Evolutionary conservation across 2,113 vertebrate genomes (phyloP).

Genomic region (Pluvialis apricaria): DNA sequence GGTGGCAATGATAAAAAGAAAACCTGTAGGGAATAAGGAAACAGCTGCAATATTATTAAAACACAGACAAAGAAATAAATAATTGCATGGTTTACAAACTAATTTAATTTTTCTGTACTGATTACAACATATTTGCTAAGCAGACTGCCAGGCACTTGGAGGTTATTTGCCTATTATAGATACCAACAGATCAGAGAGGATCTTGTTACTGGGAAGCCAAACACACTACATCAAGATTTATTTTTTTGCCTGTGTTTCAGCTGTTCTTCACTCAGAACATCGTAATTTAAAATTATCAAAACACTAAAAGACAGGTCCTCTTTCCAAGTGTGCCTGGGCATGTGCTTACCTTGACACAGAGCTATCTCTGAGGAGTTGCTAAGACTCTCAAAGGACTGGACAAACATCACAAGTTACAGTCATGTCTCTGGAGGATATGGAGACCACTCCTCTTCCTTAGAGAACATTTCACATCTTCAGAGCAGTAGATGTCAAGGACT

Average conservation of each 20-base stretch:
- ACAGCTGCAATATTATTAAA: not conserved
- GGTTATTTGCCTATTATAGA: not conserved
- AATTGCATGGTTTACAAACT: not conserved
- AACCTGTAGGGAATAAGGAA: not conserved
- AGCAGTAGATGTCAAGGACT: not conserved
- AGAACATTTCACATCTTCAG: not conserved
- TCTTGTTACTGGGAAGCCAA: not conserved
- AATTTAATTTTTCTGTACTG: not conserved
- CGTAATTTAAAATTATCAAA: not conserved
- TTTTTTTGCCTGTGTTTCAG: not conserved
- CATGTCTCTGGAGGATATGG: not conserved
- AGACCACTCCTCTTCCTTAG: not conserved
- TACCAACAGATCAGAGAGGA: not conserved
- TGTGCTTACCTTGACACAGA: not conserved
- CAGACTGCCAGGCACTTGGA: not conserved
- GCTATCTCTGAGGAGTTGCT: not conserved
- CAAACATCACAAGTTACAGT: not conserved
- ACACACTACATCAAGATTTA: not conserved
- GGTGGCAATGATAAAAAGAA: not conserved
- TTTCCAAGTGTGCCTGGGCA: not conserved
- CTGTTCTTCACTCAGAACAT: not conserved
- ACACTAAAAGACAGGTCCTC: not conserved
- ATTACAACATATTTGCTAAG: not conserved
- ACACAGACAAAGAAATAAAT: not conserved
- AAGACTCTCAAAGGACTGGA: not conserved